These are phyloP conservation scores for Hylaeus anthracinus DNA, from an alignment of 1,140 invertebrate genomes.

Conservation along the genomic window DNA sequence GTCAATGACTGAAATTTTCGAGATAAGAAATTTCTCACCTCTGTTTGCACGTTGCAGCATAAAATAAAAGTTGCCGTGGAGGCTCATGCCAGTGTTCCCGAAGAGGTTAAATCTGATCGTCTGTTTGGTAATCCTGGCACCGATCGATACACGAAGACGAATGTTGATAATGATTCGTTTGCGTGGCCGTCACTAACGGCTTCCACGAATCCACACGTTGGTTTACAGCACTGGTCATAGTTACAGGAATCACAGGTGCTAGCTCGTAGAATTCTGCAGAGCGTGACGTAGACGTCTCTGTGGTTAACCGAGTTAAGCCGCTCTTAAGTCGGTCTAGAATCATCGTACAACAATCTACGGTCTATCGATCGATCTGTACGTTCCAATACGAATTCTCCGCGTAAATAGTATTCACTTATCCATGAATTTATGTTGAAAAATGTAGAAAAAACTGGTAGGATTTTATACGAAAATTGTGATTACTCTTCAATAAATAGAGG, in stretches of 20 bases:
- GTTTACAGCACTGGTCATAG: constrained; percentile 51
- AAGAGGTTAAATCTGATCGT: constrained; percentile 1
- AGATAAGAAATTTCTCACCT: too few relatives aligned
- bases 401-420: too few relatives aligned
- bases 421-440: too few relatives aligned
- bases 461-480: too few relatives aligned
- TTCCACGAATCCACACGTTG: constrained; percentile 51
- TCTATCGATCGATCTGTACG: constrained; percentile 12
- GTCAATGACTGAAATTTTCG: too few relatives aligned
- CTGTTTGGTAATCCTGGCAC: constrained; percentile 8
- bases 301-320: constrained; percentile 62
- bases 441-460: too few relatives aligned
- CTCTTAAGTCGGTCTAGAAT: constrained; percentile 39
- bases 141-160: constrained; percentile 19
- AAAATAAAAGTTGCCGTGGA: too few relatives aligned
- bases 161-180: constrained; percentile 51
- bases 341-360: constrained; percentile 33
- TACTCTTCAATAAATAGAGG: too few relatives aligned
- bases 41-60: too few relatives aligned
- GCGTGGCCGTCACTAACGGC: constrained; percentile 43
- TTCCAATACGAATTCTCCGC: too few relatives aligned
- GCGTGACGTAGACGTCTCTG: constrained; percentile 59
- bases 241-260: constrained; percentile 54
- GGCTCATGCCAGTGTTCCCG: background rate
- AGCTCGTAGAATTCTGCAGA: constrained; percentile 56